Evolutionary conservation across 2,888 invertebrate genomes (phyloP).

Genomic region (Eurytoma adleriae): DNA sequence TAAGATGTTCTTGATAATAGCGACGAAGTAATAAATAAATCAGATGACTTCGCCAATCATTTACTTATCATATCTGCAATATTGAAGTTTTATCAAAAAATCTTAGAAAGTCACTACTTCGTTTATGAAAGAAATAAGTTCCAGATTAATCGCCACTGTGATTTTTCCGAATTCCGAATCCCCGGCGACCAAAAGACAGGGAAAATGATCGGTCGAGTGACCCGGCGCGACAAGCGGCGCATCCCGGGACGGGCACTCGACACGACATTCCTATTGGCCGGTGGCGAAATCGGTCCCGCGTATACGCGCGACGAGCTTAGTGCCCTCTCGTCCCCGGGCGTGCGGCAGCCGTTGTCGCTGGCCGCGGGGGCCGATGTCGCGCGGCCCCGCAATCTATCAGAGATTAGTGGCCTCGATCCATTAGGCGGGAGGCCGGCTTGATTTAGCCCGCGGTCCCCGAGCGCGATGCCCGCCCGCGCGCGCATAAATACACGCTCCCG

Average conservation of each 20-base stretch:
- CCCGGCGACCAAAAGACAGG: background rate
- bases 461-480: slow-evolving; percentile 37
- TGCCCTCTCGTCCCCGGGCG: background rate
- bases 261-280: slow-evolving; percentile 16
- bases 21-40: too few relatives aligned
- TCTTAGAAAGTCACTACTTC: too few relatives aligned
- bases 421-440: slow-evolving; percentile 63
- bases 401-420: slow-evolving; percentile 71
- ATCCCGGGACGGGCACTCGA: slow-evolving; percentile 18
- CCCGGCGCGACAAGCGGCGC: background rate
- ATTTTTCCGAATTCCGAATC: too few relatives aligned
- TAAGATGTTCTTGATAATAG: too few relatives aligned
- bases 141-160: too few relatives aligned
- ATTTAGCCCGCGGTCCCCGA: slow-evolving; percentile 67
- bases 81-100: too few relatives aligned
- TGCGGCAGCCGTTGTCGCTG: slow-evolving; percentile 9
- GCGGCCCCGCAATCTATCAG: slow-evolving; percentile 65
- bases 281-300: slow-evolving; percentile 12
- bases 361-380: background rate
- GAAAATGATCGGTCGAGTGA: slow-evolving; percentile 4
- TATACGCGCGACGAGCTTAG: background rate
- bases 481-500: background rate
- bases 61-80: too few relatives aligned
- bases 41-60: too few relatives aligned
- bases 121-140: too few relatives aligned